Base-by-base conservation (phyloP, 2,113 vertebrate genomes). In the Hippolais icterina region DNA sequence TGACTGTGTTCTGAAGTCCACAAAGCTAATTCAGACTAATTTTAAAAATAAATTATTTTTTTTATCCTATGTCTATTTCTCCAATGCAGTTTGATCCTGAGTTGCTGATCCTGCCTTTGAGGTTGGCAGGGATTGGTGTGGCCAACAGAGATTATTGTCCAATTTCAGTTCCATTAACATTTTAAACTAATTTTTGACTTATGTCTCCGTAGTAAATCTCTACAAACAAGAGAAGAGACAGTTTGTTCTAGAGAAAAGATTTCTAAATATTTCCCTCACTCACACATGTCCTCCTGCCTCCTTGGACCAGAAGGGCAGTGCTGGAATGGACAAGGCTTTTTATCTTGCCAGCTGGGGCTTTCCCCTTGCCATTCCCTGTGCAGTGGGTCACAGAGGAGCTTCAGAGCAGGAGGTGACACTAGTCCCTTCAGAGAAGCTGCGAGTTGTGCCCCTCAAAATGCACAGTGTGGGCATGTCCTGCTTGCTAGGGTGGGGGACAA, bases 211-310 rank as follows among this genome's bases (percentile, higher is more conserved):
- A 71, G 53, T 49, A 35, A 47, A 37, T 35, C 42, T 50, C 31
- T 77, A 31, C 23, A 75, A 90, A 85, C 23, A 66, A 33, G 5
- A 49, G 42, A 74, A 47, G 18, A 81, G 15, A 24, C 18, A 75
- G 64, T 31, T 87, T 54, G 7, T 89, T 82, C 24, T 35, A 35
- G 23, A 39, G 56, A 37, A 61, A 69, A n/a, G 12, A 16, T 66
- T 87, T 89, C 31, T n/a, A 15, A 27, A n/a, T 39, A 8, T 8
- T 42, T 44, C 27, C 39, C 28, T 39, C 11, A 7, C 3, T 8
- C 12, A 10, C 31, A 11, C 2, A 0, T 11, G 5, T 10, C 4
- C 7, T 0, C 4, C 2, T 6, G 3, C 14, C 3, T 1, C 2
- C 86, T 61, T 39, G 33, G 47, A 33, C 15, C 29, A 37, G 39